Base-by-base conservation (phyloP, 2,888 invertebrate genomes). In the Drosophila pegasa region DNA sequence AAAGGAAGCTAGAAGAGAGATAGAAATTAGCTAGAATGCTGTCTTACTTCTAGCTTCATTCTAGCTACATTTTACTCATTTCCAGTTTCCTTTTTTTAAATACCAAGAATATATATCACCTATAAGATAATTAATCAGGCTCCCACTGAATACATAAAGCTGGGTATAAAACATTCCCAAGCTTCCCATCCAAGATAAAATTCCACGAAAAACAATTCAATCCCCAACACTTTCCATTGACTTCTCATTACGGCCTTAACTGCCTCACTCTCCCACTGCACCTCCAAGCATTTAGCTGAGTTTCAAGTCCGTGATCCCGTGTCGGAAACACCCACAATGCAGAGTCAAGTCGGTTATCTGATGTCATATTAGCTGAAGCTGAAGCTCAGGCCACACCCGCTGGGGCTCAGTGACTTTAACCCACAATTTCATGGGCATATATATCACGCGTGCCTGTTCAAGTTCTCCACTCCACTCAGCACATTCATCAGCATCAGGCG, bases 401-500 rank as follows among this genome's bases (percentile, higher is more conserved):
- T 35, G 25, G 27, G 29, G 55, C 14, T 8, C 12, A 41, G 35
- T 45, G 27, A 31, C 35, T 41, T 48, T 33, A 65, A 51, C 59
- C 64, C 54, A 64, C 58, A 62, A 58, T 58, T 65, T 66, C 35
- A 58, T 41, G 57, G 54, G 35, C 47, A 41, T 38, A 18, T 73
- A 71, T 69, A 75, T 86, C 83, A 69, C 61, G 57, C 56, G 64
- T 59, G 57, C 27, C 56, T 48, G 65, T 58, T 68, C 47, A 75
- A 67, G 60, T 66, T 77, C 33, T 67, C 64, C 58, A 71, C 52
- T 67, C 71, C 47, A 12, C 62, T n/a, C n/a, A n/a, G 38, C 65
- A 74, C 85, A 87, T 88, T 83, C 88, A 81, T 87, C 81, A 80
- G 78, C 65, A 56, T 51, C 63, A 63, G 63, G 52, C 57, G 60